Conservation (phyloP, 2,797 vertebrate species). For the Sebastes oblongus region DNA sequence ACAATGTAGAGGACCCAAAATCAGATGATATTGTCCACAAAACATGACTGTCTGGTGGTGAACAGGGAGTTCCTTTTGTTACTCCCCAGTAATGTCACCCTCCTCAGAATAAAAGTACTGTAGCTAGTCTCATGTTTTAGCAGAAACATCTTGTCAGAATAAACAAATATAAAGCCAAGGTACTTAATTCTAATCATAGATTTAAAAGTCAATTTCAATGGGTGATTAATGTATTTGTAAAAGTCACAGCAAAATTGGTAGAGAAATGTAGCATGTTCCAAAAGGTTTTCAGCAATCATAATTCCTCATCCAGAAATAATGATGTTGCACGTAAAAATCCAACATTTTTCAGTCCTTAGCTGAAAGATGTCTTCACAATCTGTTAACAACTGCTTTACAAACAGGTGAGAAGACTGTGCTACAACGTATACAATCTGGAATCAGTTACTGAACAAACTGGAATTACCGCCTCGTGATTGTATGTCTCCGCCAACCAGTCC, state of each 20-base stretch:
- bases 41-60: neutral
- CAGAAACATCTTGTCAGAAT: neutral
- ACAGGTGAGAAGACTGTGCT: neutral
- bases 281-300: neutral
- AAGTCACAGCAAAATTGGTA: neutral
- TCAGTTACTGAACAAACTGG: conserved; percentile 8
- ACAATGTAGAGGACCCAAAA: neutral
- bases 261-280: neutral
- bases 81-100: neutral
- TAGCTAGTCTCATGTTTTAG: neutral
- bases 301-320: neutral
- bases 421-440: conserved; percentile 1
- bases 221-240: neutral
- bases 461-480: neutral
- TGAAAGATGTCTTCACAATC: neutral
- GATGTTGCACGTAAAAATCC: neutral
- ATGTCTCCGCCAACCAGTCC: neutral
- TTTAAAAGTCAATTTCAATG: neutral
- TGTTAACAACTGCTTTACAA: neutral
- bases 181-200: neutral
- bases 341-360: neutral
- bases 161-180: neutral
- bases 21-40: neutral
- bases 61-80: neutral
- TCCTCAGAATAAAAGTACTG: neutral